Conservation (phyloP, 2,797 vertebrate genomes). For the Malacoctenus gilli region DNA sequence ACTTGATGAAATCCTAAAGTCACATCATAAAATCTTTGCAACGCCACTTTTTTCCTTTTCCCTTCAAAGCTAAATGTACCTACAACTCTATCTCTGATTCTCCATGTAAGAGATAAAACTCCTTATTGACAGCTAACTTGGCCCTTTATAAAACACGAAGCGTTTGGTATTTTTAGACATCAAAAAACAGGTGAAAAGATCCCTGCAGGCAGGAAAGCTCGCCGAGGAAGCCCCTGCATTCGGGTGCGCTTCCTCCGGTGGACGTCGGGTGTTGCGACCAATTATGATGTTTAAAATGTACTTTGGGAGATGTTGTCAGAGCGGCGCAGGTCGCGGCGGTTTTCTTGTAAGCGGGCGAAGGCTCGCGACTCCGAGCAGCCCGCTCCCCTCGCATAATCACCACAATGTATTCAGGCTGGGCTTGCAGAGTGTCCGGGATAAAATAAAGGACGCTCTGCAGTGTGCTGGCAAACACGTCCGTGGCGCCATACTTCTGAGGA, state of each 20-base stretch:
- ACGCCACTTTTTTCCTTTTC: no score
- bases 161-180: no score
- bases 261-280: neutral
- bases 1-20: no score
- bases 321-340: neutral
- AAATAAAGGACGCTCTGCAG: neutral
- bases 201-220: no score
- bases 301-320: neutral
- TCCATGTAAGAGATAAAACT: no score
- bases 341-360: neutral
- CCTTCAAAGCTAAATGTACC: no score
- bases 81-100: no score
- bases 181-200: no score
- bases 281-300: neutral
- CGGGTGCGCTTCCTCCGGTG: neutral
- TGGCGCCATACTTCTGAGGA: neutral
- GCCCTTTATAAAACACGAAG: no score
- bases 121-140: no score
- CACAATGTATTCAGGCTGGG: conserved; percentile 2
- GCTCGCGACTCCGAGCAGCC: conserved; percentile 3
- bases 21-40: no score
- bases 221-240: neutral
- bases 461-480: neutral
- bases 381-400: conserved; percentile 9
- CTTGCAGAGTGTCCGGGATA: neutral